Percentiles rank a stretch among this genome's conserved stretches.
Conservation (phyloP, 2,797 vertebrate species). For the Artibeus jamaicensis region DNA sequence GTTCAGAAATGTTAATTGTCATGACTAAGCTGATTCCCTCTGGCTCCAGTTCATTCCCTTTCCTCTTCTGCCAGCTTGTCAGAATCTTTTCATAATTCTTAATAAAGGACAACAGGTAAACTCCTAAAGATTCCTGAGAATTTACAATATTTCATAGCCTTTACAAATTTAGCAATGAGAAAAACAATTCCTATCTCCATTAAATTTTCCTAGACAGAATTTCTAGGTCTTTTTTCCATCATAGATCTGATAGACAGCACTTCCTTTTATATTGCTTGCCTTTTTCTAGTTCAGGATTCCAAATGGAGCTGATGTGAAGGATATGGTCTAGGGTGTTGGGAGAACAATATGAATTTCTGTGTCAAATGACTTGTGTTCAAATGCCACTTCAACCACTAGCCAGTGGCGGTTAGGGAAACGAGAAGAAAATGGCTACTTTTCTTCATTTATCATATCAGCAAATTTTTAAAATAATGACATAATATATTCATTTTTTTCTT, state of each 20-base stretch:
- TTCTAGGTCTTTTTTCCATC: background rate
- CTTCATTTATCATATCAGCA: background rate
- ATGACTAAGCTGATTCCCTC: background rate
- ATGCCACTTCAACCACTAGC: background rate
- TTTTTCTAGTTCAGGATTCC: background rate
- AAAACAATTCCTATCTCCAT: background rate
- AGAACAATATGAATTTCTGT: background rate
- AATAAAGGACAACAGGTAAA: background rate
- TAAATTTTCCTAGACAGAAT: background rate
- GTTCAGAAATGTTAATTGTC: background rate
- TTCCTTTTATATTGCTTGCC: background rate
- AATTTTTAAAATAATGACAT: background rate
- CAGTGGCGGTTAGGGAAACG: background rate
- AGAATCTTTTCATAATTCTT: background rate
- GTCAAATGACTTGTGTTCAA: background rate
- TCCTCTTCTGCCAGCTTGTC: background rate
- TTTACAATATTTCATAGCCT: background rate
- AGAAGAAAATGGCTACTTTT: background rate
- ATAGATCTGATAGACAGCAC: background rate
- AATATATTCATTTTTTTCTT: background rate
- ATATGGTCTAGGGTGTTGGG: background rate
- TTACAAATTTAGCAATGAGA: background rate
- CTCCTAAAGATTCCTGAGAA: background rate
- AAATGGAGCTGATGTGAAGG: background rate
- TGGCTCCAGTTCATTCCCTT: background rate